phyloP scores from a whole-genome alignment of 2,797 vertebrate genomes.

The Enteromius radiatus region DNA sequence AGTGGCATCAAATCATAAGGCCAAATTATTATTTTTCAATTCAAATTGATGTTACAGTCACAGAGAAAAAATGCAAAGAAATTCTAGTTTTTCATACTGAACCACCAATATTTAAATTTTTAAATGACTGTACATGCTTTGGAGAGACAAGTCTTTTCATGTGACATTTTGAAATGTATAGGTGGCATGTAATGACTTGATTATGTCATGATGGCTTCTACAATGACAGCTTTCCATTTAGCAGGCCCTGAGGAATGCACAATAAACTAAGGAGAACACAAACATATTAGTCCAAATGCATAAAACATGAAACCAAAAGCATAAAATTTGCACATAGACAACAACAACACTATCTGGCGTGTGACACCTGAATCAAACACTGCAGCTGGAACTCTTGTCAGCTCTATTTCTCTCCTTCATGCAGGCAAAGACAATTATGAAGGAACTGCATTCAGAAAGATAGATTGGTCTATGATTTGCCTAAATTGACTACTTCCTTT shows the following conservation, averaged over 20 bases:
- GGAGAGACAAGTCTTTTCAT: neutral
- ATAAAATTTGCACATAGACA: neutral
- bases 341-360: neutral
- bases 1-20: neutral
- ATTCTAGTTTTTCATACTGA: neutral
- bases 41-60: neutral
- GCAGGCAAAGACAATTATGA: conserved; percentile 4
- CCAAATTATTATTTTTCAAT: neutral
- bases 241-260: neutral
- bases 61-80: neutral
- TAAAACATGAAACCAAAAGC: conserved; percentile 19
- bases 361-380: neutral
- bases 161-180: conserved; percentile 15
- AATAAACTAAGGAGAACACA: neutral
- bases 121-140: conserved; percentile 6
- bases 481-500: conserved; percentile 23
- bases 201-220: neutral
- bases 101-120: neutral
- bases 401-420: conserved; percentile 20
- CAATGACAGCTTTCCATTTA: neutral
- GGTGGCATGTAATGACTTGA: conserved; percentile 12
- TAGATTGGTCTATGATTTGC: conserved; percentile 26
- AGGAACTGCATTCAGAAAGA: conserved; percentile 27
- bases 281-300: conserved; percentile 3
- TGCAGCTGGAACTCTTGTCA: conserved; percentile 22